Evolutionary conservation across 2,888 invertebrate genomes (phyloP).

Genomic region (Bibio marci): DNA sequence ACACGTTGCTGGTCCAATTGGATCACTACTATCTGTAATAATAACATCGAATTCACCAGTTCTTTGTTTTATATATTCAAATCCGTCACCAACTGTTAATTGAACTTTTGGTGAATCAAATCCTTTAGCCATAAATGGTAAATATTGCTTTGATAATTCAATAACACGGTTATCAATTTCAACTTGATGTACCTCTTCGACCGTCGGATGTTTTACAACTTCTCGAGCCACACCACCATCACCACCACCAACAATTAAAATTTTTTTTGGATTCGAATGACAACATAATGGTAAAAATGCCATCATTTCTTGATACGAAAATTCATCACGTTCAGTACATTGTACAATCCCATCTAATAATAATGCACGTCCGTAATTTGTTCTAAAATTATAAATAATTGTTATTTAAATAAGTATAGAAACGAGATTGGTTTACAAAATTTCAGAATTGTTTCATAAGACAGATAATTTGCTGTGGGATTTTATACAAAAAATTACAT

Average conservation of each 20-base stretch:
- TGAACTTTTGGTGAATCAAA: slow-evolving; percentile 69
- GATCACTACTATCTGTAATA: slow-evolving; percentile 97
- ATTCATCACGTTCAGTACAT: slow-evolving; percentile 91
- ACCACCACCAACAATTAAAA: slow-evolving; percentile 91
- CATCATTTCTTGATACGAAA: slow-evolving; percentile 98
- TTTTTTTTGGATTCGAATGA: slow-evolving; percentile 80
- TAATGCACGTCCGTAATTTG: slow-evolving; percentile 67
- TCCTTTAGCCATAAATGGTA: slow-evolving; percentile 82
- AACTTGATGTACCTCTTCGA: slow-evolving; percentile 75
- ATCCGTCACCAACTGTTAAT: slow-evolving; percentile 81
- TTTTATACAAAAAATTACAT: too few species aligned
- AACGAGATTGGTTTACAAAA: too few species aligned
- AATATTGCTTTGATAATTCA: slow-evolving; percentile 69
- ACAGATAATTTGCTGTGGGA: too few species aligned
- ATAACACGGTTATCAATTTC: slow-evolving; percentile 92
- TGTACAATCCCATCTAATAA: slow-evolving; percentile 94
- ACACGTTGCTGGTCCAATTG: slow-evolving; percentile 62
- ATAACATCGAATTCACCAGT: slow-evolving; percentile 84
- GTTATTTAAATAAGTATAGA: too few species aligned
- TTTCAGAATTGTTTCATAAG: too few species aligned
- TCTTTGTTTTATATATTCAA: slow-evolving; percentile 81
- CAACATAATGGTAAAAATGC: slow-evolving; percentile 81
- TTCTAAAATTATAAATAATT: slow-evolving; percentile 32
- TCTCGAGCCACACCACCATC: slow-evolving; percentile 97
- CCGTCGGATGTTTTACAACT: slow-evolving; percentile 79